phyloP scores from a whole-genome alignment of 2,113 vertebrate species.

The Eretmochelys imbricata region DNA sequence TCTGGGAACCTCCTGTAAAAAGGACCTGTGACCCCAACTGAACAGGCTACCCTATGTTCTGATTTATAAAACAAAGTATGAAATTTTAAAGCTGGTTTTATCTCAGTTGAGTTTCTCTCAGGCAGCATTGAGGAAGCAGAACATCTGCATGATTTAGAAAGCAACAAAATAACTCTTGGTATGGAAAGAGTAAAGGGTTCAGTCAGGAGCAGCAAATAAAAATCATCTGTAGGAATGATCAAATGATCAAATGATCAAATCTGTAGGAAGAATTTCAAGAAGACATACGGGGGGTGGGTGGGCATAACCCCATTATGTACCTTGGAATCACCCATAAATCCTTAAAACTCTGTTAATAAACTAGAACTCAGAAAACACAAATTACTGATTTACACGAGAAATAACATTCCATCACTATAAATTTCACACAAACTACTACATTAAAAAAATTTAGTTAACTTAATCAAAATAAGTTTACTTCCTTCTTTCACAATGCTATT shows the following conservation, averaged over 20 bases:
- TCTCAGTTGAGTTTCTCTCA: too few relatives aligned
- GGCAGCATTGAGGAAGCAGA: not conserved
- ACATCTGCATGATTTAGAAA: not conserved
- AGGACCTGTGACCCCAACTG: accelerated
- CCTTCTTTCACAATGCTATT: not conserved
- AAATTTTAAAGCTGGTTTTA: not conserved
- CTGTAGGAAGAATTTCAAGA: not conserved
- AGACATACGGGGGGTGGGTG: too few relatives aligned
- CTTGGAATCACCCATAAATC: not conserved
- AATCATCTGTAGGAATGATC: too few relatives aligned
- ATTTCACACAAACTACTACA: not conserved
- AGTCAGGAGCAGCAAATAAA: not conserved
- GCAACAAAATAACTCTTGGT: not conserved
- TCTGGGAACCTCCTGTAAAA: not conserved
- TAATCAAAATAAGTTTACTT: not conserved
- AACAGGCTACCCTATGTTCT: not conserved
- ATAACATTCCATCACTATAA: not conserved
- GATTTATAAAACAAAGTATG: not conserved
- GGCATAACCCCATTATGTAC: not conserved
- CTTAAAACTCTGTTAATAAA: not conserved
- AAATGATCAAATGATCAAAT: too few relatives aligned
- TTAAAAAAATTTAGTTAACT: not conserved
- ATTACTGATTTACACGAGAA: accelerated
- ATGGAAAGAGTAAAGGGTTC: not conserved
- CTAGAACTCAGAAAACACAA: not conserved